Percentiles rank a stretch among this genome's conserved stretches.
These are phyloP conservation scores for Euura lappo DNA, from an alignment of 1,140 invertebrate species.

Conservation along the genomic window DNA sequence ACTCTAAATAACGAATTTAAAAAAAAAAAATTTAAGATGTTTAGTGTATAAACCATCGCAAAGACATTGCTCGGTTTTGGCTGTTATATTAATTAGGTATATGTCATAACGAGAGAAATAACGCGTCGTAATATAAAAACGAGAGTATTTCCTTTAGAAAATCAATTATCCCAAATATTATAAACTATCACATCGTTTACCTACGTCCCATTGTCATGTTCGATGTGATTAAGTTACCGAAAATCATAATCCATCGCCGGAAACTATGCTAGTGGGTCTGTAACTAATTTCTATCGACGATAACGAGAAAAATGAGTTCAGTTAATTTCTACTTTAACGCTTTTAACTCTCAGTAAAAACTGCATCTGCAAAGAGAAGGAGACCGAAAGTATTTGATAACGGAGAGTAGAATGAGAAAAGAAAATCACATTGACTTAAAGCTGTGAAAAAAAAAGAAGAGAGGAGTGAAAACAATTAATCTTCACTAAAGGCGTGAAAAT, in stretches of 20 bases:
- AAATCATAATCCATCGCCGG: no score
- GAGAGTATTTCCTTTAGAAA: neutral
- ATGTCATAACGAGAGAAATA: slow-evolving; percentile 23
- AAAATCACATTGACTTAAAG: no score
- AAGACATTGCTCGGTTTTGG: slow-evolving; percentile 42
- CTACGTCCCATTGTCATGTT: no score
- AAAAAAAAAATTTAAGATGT: slow-evolving; percentile 35
- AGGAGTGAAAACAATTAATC: neutral
- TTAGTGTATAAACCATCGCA: slow-evolving; percentile 15
- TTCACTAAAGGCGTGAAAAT: neutral
- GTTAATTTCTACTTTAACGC: slow-evolving; percentile 3
- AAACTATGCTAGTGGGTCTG: no score
- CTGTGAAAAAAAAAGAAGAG: neutral
- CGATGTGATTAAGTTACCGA: no score
- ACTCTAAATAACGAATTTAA: slow-evolving; percentile 31
- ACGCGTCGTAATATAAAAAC: neutral
- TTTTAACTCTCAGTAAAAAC: no score
- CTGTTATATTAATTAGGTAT: slow-evolving; percentile 38
- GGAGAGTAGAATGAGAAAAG: no score
- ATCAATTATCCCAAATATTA: neutral
- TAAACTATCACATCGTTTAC: no score
- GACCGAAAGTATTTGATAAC: neutral
- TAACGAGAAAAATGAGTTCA: no score
- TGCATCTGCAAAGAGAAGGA: neutral
- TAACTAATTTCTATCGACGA: no score